These are phyloP conservation scores for Didymodactylos carnosus DNA, from an alignment of 2,888 invertebrate species.

Conservation along the genomic window DNA sequence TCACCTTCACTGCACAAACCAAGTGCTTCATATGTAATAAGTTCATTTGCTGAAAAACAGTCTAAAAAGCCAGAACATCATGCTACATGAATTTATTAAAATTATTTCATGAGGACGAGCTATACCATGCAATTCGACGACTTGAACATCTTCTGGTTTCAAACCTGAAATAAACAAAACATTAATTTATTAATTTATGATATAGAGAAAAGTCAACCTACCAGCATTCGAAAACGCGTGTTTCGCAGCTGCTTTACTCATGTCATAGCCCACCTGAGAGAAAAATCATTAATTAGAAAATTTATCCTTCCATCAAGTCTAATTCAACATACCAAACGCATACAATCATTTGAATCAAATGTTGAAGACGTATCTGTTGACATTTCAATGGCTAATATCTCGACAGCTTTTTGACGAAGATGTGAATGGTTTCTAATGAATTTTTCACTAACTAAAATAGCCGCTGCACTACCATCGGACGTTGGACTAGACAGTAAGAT, in stretches of 20 bases:
- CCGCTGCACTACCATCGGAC: conserved; percentile 90
- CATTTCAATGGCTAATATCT: conserved; percentile 92
- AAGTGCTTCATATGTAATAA: conserved; percentile 87
- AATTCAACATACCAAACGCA: conserved; percentile 45
- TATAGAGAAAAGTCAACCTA: too few relatives aligned
- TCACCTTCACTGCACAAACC: conserved; percentile 51
- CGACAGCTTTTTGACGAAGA: conserved; percentile 66
- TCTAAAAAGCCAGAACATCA: conserved; percentile 29
- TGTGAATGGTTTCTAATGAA: conserved; percentile 52
- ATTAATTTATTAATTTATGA: too few relatives aligned
- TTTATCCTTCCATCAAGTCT: background rate
- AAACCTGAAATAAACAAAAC: too few relatives aligned
- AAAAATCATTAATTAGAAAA: conserved; percentile 17
- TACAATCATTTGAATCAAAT: conserved; percentile 55
- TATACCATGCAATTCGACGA: conserved; percentile 73
- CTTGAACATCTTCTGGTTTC: conserved; percentile 62
- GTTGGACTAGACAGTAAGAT: conserved; percentile 47
- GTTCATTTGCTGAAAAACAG: conserved; percentile 88
- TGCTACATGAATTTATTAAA: background rate
- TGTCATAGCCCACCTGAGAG: conserved; percentile 68
- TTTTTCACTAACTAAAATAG: conserved; percentile 66
- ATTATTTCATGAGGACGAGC: too few relatives aligned
- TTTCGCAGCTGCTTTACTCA: conserved; percentile 55
- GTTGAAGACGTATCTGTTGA: conserved; percentile 68
- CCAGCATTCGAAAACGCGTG: conserved; percentile 37